phyloP scores from a whole-genome alignment of 2,888 invertebrate genomes.

The Platycnemis pennipes region DNA sequence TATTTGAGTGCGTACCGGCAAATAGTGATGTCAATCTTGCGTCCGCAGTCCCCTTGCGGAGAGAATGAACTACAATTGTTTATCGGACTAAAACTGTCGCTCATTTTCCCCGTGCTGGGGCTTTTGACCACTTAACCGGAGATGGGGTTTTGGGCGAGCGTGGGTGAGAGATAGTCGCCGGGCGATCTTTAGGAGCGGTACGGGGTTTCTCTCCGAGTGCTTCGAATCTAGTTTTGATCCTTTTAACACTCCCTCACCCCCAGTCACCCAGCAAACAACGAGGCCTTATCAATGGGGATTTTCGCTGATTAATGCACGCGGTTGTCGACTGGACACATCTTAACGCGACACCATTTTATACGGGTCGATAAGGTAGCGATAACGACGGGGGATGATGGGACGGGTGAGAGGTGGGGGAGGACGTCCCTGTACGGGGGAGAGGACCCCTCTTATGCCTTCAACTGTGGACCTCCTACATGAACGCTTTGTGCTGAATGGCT shows the following conservation, averaged over 20 bases:
- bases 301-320: constrained; percentile 46
- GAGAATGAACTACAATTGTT: background rate
- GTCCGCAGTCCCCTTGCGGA: too few species aligned
- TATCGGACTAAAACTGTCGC: background rate
- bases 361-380: constrained; percentile 15
- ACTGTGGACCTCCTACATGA: background rate
- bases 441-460: too few species aligned
- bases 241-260: background rate
- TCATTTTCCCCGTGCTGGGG: background rate
- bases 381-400: background rate
- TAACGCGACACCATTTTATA: constrained; percentile 13
- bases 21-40: too few species aligned
- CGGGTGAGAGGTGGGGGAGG: background rate
- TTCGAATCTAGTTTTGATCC: background rate
- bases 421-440: too few species aligned
- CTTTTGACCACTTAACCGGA: constrained; percentile 3
- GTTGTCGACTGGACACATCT: constrained; percentile 20
- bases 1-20: too few species aligned
- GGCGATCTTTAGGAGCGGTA: background rate
- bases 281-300: constrained; percentile 16
- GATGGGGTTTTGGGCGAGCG: background rate
- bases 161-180: background rate
- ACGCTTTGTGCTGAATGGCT: constrained; percentile 16
- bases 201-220: background rate
- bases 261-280: constrained; percentile 1